These are phyloP conservation scores for Naja naja DNA, from an alignment of 2,113 vertebrate genomes.

Conservation along the genomic window DNA sequence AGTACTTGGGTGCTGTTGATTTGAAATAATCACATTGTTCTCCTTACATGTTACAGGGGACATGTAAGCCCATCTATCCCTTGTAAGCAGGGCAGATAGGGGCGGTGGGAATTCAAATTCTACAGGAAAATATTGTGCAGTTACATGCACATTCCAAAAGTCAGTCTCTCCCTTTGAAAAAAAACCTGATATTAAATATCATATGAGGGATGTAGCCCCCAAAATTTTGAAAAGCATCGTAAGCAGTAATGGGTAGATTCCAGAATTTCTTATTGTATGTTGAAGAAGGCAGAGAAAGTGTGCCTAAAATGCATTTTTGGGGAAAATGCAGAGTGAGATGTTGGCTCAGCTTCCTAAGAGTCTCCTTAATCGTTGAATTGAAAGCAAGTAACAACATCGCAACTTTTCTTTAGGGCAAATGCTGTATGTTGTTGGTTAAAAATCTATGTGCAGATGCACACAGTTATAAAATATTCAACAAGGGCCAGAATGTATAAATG, in stretches of 20 bases:
- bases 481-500: background rate
- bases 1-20: background rate
- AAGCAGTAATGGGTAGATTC: background rate
- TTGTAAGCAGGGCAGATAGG: background rate
- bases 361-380: background rate
- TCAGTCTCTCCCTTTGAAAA: background rate
- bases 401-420: background rate
- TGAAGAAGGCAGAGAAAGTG: background rate
- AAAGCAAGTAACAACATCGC: background rate
- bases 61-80: background rate
- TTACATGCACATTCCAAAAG: background rate
- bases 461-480: background rate
- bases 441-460: background rate
- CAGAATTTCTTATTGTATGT: background rate
- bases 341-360: background rate
- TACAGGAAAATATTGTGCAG: background rate
- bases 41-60: background rate
- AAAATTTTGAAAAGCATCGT: background rate
- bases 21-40: accelerated
- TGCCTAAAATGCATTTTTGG: too few species aligned
- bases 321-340: background rate
- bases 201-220: background rate
- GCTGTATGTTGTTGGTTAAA: background rate
- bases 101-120: background rate
- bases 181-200: background rate